Evolutionary conservation across 2,888 invertebrate species (phyloP).

Genomic region (Leptarthrus brevirostris): DNA sequence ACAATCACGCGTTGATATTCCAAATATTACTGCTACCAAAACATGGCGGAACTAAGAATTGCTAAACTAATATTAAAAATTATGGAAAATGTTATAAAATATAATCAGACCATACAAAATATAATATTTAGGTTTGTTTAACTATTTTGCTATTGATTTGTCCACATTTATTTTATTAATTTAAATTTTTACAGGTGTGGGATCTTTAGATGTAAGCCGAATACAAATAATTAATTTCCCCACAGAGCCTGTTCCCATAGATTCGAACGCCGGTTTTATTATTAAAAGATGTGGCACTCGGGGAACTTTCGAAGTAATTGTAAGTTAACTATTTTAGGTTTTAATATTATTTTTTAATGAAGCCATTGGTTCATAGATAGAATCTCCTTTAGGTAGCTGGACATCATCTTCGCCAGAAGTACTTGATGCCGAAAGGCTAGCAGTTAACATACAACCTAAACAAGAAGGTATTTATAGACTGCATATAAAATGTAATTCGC

Average conservation of each 20-base stretch:
- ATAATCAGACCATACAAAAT: no score
- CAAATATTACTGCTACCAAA: no score
- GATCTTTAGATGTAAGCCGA: conserved; percentile 60
- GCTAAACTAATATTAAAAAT: no score
- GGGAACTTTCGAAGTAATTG: conserved; percentile 65
- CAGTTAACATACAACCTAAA: conserved; percentile 58
- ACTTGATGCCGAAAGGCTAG: conserved; percentile 63
- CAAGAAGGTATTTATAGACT: conserved; percentile 63
- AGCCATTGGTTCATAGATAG: conserved; percentile 55
- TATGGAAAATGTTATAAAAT: no score
- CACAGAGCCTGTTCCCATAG: conserved; percentile 61
- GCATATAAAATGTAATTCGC: conserved; percentile 64
- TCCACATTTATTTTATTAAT: no score
- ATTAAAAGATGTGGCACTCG: conserved; percentile 64
- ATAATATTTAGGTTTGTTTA: no score
- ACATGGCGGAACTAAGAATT: no score
- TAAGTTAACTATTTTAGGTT: conserved; percentile 42
- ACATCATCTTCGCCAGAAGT: conserved; percentile 56
- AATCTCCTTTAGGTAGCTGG: conserved; percentile 60
- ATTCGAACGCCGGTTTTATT: conserved; percentile 60
- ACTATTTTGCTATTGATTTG: no score
- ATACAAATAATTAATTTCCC: conserved; percentile 64
- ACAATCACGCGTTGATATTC: no score
- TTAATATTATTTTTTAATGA: background rate
- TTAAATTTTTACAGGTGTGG: background rate